Percentiles rank a stretch among this genome's conserved stretches.
These are phyloP conservation scores for Gymnothorax reevesii DNA, from an alignment of 2,797 vertebrate genomes.

Conservation along the genomic window DNA sequence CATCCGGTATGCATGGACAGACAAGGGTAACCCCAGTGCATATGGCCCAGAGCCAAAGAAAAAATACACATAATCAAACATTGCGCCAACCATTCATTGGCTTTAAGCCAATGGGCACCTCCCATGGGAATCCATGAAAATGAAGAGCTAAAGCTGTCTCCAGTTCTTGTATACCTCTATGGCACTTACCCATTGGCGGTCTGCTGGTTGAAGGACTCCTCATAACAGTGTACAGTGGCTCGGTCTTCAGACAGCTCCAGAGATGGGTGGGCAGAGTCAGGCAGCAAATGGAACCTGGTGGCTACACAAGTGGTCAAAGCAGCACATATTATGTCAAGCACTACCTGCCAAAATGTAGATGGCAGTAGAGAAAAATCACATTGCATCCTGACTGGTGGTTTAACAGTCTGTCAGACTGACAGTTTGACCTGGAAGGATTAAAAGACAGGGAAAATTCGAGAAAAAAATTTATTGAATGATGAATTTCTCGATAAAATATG, in stretches of 20 bases:
- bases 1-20: no score
- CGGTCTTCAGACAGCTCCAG: conserved; percentile 79
- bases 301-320: conserved; percentile 60
- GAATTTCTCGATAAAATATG: neutral
- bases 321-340: neutral
- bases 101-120: no score
- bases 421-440: neutral
- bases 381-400: neutral
- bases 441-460: neutral
- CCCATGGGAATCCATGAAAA: no score
- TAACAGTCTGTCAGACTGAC: neutral
- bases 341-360: neutral
- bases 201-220: conserved; percentile 55
- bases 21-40: no score
- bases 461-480: neutral
- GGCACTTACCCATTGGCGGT: conserved; percentile 66
- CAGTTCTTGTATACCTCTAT: no score
- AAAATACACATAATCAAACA: no score
- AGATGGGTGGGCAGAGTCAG: conserved; percentile 76
- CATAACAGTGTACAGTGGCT: conserved; percentile 71
- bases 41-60: no score
- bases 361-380: neutral
- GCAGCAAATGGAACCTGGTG: conserved; percentile 81
- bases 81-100: no score
- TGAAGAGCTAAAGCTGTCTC: no score